Conservation (phyloP, 2,888 invertebrate species). For the Polymixis lichenea region DNA sequence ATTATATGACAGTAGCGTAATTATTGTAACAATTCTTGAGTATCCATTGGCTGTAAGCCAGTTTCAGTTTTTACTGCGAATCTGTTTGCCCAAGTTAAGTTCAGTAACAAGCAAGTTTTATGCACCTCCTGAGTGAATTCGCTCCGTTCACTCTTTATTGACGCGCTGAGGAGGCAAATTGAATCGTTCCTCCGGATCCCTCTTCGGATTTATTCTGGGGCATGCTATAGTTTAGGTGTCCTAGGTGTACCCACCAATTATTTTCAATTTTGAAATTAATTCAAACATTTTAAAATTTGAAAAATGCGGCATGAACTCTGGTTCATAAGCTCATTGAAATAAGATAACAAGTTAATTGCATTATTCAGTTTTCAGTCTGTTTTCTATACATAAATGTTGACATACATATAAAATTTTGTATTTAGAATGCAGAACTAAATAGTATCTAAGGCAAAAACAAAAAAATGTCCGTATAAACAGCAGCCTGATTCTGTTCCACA, state of each 20-base stretch:
- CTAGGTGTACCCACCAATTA: neutral
- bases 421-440: neutral
- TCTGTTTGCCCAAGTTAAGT: slow-evolving; percentile 67
- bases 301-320: neutral
- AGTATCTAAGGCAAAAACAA: neutral
- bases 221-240: slow-evolving; percentile 6
- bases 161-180: slow-evolving; percentile 58
- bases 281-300: neutral
- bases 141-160: slow-evolving; percentile 62
- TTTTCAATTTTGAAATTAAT: neutral
- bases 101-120: slow-evolving; percentile 65
- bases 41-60: slow-evolving; percentile 69
- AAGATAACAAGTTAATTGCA: neutral
- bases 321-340: neutral
- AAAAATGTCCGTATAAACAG: neutral
- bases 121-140: slow-evolving; percentile 66
- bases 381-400: neutral
- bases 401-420: neutral
- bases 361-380: neutral
- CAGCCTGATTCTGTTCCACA: neutral
- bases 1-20: neutral
- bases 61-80: slow-evolving; percentile 66
- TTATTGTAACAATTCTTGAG: slow-evolving; percentile 17
- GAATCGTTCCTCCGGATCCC: slow-evolving; percentile 35
- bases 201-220: slow-evolving; percentile 8